Evolutionary conservation across 2,113 vertebrate species (phyloP).

Genomic region (Nymphicus hollandicus): DNA sequence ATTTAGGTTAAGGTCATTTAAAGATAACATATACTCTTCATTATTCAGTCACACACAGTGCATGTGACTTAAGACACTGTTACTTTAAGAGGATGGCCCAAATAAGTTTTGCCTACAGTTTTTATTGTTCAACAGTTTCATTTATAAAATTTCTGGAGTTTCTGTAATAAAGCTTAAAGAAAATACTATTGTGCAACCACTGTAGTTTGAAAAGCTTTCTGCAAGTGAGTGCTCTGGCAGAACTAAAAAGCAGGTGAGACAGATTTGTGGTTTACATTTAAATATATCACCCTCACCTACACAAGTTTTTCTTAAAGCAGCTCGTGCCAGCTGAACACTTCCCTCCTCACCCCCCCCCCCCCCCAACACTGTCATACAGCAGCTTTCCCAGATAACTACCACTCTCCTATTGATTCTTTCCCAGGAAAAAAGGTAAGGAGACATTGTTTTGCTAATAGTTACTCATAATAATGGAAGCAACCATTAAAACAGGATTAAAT

Average conservation of each 20-base stretch:
- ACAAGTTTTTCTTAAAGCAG: background rate
- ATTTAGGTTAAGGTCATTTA: conserved; percentile 21
- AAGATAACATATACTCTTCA: background rate
- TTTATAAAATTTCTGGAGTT: background rate
- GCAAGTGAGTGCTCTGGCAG: background rate
- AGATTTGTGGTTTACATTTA: background rate
- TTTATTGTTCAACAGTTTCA: background rate
- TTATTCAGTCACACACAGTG: background rate
- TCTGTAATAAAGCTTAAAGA: background rate
- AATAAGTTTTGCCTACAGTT: background rate
- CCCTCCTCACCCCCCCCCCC: too few species aligned
- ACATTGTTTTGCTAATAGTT: background rate
- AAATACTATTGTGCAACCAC: background rate
- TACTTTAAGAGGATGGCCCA: background rate
- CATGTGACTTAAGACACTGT: background rate
- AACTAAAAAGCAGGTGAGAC: background rate
- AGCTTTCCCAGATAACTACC: background rate
- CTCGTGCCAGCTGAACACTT: background rate
- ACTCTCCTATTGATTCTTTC: background rate
- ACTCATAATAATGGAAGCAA: background rate
- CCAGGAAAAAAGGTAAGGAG: background rate
- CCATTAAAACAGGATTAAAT: background rate
- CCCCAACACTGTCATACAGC: fast-evolving
- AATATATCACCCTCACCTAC: background rate
- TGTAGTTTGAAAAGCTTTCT: background rate